Evolutionary conservation across 2,113 vertebrate genomes (phyloP), one percentile per base, ranked within the genome.

Genomic region (Emydocephalus ijimae): DNA sequence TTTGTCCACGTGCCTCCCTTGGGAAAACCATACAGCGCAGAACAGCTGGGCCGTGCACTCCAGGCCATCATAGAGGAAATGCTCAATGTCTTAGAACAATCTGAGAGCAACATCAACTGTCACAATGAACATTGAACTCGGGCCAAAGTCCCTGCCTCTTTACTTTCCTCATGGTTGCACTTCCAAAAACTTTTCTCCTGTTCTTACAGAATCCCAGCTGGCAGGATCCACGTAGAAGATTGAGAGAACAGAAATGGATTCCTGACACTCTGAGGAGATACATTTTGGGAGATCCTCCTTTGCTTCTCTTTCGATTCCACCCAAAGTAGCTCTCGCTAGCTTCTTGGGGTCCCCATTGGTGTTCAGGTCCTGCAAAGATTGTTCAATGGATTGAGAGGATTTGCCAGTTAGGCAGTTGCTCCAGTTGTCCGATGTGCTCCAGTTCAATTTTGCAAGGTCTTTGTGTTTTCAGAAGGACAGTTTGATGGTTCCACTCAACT

Each of bases 1-100:
- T 99, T 99, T 0, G 96, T 99, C 12, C 99, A 99, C 0, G 99
- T 99, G 57, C 99, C 99, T 15, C 99, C 99, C 0, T 96, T 99
- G 93, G 98, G 98, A 0, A 98, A 98, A 74, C 99, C 99, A 0
- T 99, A 99, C 92, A 98, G 97, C 0, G 98, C 98, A 0, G 96
- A 97, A 93, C 98, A 99, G 92, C 98, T 99, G 95, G 99, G 98
- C 2, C 87, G 97, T 85, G 98, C 98, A 0, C 98, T 99, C 9
- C 98, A 97, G 96, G 98, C 97, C 57, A 96, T 98, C 57, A 94
- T 99, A 0, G 97, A 96, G 87, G 98, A 98, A 91, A 99, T 99
- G 98, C 95, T 99, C 52, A 95, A 96, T 0, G 64, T 98, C 23
- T 91, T 99, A 96, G 97, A 98, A 91, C 96, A 98, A 55, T 96